Evolutionary conservation across 2,113 vertebrate species (phyloP), one percentile per base, ranked within the genome.

Genomic region (Patagioenas fasciata): DNA sequence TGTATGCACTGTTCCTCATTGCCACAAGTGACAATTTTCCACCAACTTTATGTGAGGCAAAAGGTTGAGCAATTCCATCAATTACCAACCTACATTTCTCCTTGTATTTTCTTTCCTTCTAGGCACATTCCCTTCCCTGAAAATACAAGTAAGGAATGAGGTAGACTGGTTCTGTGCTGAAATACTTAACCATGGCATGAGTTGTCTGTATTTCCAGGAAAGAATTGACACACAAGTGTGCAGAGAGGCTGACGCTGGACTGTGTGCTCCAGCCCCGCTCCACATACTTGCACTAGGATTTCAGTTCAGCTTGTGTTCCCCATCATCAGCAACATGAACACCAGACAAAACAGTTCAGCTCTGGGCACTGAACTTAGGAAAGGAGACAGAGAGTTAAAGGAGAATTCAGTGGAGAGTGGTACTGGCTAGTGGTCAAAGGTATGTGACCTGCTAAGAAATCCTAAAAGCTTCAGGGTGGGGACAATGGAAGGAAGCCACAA

Each of bases 141-240:
- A 84, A 85, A 94, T 6, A 44, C 18, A 70, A 73, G 32, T 15
- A 70, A 73, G 32, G 29, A 70, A 77, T 44, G 7, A 89, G 12
- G 20, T 13, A 80, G 64, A 25, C 15, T 56, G 36, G 21, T 25
- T 86, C 24, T 53, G 5, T 38, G 34, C 17, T 38, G 54, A 77
- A 86, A 20, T 18, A 48, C 29, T 47, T 42, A 69, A 60, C 9
- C 0, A 1, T 10, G 26, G 31, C 58, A 40, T 11, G 4, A 80
- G 10, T 21, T 50, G 17, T 38, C 20, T 93, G 13, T 77, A 40
- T 58, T 81, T 80, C 51, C 47, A 86, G n/a, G 38, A 48, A 25
- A 51, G 44, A 75, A 71, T 11, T 0, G 0, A 44, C 5, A 48
- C 4, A 31, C 7, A 73, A 62, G 60, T 1, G 17, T 31, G 16